phyloP scores from a whole-genome alignment of 2,888 invertebrate genomes.

The Nephrotoma appendiculata region DNA sequence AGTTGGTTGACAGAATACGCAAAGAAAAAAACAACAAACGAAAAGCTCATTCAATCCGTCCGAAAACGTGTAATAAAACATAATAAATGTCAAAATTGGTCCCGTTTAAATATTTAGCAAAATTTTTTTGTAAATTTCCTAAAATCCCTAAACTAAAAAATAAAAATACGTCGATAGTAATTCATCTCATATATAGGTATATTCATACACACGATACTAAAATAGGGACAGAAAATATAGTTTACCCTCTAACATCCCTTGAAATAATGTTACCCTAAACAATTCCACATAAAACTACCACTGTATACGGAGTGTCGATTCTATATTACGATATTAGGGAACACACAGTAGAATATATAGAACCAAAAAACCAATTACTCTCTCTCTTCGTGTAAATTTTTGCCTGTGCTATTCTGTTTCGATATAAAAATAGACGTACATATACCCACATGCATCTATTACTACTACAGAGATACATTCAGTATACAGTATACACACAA shows the following conservation, averaged over 20 bases:
- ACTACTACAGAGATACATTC: neutral
- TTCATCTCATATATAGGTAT: neutral
- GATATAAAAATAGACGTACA: neutral
- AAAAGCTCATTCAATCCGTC: neutral
- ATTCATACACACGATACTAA: too few relatives aligned
- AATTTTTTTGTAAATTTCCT: neutral
- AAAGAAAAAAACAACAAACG: neutral
- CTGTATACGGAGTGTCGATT: neutral
- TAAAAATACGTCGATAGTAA: neutral
- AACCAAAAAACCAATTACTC: neutral
- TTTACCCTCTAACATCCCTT: neutral
- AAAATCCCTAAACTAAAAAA: neutral
- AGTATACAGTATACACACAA: neutral
- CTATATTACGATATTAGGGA: neutral
- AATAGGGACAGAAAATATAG: neutral
- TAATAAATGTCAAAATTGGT: neutral
- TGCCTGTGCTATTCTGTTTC: neutral
- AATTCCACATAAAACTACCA: neutral
- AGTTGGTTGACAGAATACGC: neutral
- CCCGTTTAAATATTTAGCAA: neutral
- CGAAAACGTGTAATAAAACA: neutral
- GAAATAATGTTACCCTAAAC: neutral
- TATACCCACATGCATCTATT: neutral
- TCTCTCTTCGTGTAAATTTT: neutral
- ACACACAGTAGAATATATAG: neutral